A percentile compares a stretch with the other conserved stretches of the same genome.
These are phyloP conservation scores for Arbacia lixula DNA, from an alignment of 53 echinoderm and acorn worm species.

Conservation along the genomic window DNA sequence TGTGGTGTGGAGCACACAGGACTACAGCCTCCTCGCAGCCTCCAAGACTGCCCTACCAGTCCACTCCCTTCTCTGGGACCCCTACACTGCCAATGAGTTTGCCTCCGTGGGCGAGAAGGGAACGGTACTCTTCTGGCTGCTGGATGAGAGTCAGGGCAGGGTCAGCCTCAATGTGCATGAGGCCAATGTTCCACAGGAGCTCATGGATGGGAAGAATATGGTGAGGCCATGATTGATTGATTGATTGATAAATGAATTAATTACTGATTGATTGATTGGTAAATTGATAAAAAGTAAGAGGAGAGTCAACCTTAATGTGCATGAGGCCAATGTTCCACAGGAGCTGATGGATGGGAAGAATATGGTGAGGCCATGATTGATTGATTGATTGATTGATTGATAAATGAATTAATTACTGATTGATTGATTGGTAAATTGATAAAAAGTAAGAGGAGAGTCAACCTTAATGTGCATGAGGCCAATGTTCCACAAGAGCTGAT, in stretches of 20 bases:
- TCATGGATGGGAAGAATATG: constrained; percentile 82
- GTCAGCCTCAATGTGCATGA: constrained; percentile 92
- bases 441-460: constrained; percentile 18
- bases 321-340: constrained; percentile 85
- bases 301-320: constrained; percentile 81
- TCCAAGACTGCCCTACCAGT: constrained; percentile 90
- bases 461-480: constrained; percentile 85
- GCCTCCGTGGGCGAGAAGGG: constrained; percentile 89
- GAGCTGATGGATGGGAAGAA: constrained; percentile 83
- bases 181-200: constrained; percentile 80
- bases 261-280: too few relatives aligned
- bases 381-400: too few relatives aligned
- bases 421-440: too few relatives aligned
- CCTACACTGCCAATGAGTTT: constrained; percentile 94
- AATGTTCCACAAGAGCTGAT: constrained; percentile 73
- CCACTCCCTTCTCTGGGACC: constrained; percentile 90
- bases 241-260: too few relatives aligned
- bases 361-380: constrained; percentile 86
- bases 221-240: too few relatives aligned
- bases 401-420: too few relatives aligned
- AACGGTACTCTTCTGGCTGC: constrained; percentile 93
- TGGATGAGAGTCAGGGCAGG: constrained; percentile 92
- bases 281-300: constrained; percentile 94
- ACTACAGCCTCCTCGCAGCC: constrained; percentile 87
- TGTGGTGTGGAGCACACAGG: constrained; percentile 89